Evolutionary conservation across 2,888 invertebrate genomes (phyloP).

Genomic region (Catonia carolina): DNA sequence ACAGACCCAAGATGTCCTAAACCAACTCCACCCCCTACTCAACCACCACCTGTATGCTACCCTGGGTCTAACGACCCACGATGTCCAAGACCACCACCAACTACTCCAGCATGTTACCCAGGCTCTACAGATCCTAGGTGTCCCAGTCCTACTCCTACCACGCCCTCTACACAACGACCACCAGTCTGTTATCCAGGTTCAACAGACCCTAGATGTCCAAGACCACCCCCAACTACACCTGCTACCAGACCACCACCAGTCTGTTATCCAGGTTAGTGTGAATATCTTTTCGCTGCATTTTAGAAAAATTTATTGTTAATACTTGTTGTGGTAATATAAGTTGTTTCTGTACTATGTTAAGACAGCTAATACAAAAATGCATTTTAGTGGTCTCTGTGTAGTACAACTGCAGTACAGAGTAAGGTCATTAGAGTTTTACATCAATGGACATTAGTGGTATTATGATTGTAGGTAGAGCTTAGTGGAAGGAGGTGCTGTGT

Average conservation of each 20-base stretch:
- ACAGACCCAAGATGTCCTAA: slow-evolving; percentile 42
- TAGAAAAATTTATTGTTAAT: no score
- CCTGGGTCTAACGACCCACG: slow-evolving; percentile 38
- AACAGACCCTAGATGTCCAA: slow-evolving; percentile 37
- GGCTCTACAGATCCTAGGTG: slow-evolving; percentile 29
- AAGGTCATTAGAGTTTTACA: no score
- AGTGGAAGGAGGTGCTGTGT: no score
- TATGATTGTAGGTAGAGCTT: no score
- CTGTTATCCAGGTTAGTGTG: slow-evolving; percentile 43
- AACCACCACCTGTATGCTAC: slow-evolving; percentile 36
- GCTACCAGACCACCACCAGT: slow-evolving; percentile 31
- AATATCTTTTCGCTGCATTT: no score
- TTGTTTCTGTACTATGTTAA: no score
- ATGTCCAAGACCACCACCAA: slow-evolving; percentile 36
- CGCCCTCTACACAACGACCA: slow-evolving; percentile 23
- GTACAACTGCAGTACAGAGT: no score
- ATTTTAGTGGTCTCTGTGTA: no score
- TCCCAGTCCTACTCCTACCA: slow-evolving; percentile 15
- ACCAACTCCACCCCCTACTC: slow-evolving; percentile 36
- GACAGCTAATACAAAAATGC: no score
- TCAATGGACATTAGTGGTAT: no score
- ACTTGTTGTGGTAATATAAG: no score
- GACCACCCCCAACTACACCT: slow-evolving; percentile 27
- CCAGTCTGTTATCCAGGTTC: slow-evolving; percentile 37
- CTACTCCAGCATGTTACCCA: slow-evolving; percentile 32